phyloP scores from a whole-genome alignment of 2,113 vertebrate genomes.

The Ammodytes dubius region DNA sequence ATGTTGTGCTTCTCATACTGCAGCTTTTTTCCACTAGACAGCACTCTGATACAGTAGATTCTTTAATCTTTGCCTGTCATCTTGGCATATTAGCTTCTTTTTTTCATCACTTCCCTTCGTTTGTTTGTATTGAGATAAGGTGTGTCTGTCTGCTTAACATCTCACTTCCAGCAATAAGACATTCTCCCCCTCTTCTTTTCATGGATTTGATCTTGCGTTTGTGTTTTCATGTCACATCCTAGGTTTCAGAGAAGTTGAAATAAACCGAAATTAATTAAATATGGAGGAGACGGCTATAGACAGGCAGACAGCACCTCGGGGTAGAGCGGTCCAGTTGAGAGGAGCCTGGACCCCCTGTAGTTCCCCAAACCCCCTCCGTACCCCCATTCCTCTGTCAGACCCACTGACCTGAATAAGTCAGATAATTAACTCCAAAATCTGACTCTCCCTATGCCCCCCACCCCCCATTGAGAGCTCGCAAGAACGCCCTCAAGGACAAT shows the following conservation, averaged over 20 bases:
- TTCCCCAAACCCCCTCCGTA: constrained; percentile 13
- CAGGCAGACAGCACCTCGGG: not conserved
- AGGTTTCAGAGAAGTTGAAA: not conserved
- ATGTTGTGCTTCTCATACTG: constrained; percentile 7
- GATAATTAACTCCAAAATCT: constrained; percentile 30
- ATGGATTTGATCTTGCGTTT: not conserved
- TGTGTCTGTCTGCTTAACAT: constrained; percentile 20
- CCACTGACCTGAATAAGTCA: constrained; percentile 65
- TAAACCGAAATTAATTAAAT: constrained; percentile 32
- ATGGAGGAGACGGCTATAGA: not conserved
- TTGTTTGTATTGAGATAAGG: constrained; percentile 45
- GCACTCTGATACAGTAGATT: not conserved
- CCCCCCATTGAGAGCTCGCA: constrained; percentile 10
- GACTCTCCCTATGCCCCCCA: constrained; percentile 24
- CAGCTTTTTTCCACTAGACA: not conserved
- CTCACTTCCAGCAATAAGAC: not conserved
- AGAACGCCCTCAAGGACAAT: not conserved
- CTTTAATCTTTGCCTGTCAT: constrained; percentile 51
- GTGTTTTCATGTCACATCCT: not conserved
- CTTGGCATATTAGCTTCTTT: constrained; percentile 32
- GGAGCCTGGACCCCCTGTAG: constrained; percentile 14
- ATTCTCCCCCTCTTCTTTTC: not conserved
- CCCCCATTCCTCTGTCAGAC: constrained; percentile 49
- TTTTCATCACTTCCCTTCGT: not conserved
- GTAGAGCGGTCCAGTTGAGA: not conserved